A percentile compares a stretch with the other conserved stretches of the same genome.
Conservation (phyloP, 2,888 invertebrate species). For the Agrotis puta region DNA sequence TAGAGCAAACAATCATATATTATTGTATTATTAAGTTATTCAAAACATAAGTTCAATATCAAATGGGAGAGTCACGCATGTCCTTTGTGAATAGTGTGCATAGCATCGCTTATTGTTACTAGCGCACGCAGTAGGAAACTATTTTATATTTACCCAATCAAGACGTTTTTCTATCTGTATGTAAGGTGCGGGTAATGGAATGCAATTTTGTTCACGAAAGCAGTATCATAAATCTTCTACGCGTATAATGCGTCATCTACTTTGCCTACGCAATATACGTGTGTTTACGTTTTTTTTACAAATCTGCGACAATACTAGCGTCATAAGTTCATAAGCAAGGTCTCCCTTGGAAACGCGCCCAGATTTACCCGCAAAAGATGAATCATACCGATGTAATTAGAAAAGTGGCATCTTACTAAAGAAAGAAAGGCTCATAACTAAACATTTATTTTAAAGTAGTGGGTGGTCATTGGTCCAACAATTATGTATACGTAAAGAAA, state of each 20-base stretch:
- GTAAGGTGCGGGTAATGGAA: slow-evolving; percentile 11
- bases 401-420: slow-evolving; percentile 58
- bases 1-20: slow-evolving; percentile 29
- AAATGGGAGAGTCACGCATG: slow-evolving; percentile 48
- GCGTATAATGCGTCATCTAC: slow-evolving; percentile 1
- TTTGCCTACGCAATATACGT: slow-evolving; percentile 14
- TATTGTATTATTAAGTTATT: slow-evolving; percentile 26
- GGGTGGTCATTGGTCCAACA: not conserved
- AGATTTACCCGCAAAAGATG: slow-evolving; percentile 72
- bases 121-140: slow-evolving; percentile 31
- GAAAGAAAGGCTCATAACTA: slow-evolving; percentile 43
- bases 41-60: slow-evolving; percentile 13
- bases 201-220: slow-evolving; percentile 29
- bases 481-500: not conserved
- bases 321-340: slow-evolving; percentile 66
- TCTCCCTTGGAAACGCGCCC: slow-evolving; percentile 80
- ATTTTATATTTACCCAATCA: slow-evolving; percentile 28
- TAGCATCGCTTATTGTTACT: slow-evolving; percentile 31
- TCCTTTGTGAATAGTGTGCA: slow-evolving; percentile 41
- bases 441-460: slow-evolving; percentile 17
- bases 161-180: slow-evolving; percentile 22
- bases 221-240: slow-evolving; percentile 13
- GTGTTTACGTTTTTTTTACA: slow-evolving; percentile 59
- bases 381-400: slow-evolving; percentile 72
- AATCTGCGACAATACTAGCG: slow-evolving; percentile 66